Conservation (phyloP, 2,113 vertebrate species). For the Tragelaphus buxtoni region DNA sequence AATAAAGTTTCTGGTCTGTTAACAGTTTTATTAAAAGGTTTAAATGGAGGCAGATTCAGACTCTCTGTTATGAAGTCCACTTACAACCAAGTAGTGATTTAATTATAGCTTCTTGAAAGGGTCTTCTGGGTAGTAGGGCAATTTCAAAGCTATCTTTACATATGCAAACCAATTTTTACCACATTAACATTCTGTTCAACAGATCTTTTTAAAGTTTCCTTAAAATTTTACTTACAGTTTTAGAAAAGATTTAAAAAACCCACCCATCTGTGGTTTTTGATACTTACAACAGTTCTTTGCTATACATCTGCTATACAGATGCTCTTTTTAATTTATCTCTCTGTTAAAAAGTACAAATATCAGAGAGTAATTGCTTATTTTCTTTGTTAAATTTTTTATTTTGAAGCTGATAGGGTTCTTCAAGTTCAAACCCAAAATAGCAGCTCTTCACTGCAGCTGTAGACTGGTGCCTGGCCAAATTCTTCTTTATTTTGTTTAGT, state of each 20-base stretch:
- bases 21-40: slow-evolving; percentile 6
- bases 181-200: neutral
- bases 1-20: neutral
- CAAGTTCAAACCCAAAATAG: neutral
- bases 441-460: neutral
- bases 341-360: neutral
- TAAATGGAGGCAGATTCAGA: neutral
- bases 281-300: neutral
- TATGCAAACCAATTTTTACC: neutral
- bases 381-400: neutral
- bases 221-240: neutral
- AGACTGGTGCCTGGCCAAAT: neutral
- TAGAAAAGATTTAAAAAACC: neutral
- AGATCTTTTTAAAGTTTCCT: neutral
- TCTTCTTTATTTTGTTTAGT: slow-evolving; percentile 19
- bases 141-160: neutral
- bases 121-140: neutral
- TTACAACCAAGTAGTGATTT: neutral
- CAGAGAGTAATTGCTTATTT: neutral
- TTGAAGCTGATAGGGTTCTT: neutral
- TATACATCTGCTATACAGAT: neutral
- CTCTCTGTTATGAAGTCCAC: neutral
- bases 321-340: neutral
- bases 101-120: neutral
- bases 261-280: neutral